Base-by-base conservation (phyloP, 2,888 invertebrate genomes). In the Holacanthella duospinosa region DNA sequence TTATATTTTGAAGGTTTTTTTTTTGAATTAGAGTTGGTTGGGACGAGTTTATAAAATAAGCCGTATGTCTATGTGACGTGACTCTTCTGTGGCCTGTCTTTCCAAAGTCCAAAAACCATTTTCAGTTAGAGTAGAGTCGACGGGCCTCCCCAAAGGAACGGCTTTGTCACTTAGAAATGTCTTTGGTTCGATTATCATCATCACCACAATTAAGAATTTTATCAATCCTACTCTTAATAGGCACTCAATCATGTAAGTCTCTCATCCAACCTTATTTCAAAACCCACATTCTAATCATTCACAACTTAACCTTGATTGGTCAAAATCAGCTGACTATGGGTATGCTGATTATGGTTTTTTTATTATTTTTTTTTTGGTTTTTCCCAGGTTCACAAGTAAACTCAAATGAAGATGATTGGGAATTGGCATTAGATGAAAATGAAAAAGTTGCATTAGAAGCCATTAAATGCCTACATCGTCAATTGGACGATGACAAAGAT, bases 401-500 rank as follows among this genome's bases (percentile, higher is more conserved):
- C 19, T 48, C 48, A 48, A 48, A 48, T 48, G 60, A 36, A 0
- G 72, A 72, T 53, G 54, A 63, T 6, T 72, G 72, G 72, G 71
- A 71, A 60, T 63, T 68, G 43, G 61, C 68, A 1, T 62, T 71
- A 56, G 68, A 69, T 58, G 73, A 70, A 27, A 69, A 86, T 75
- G 94, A 95, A 81, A 85, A 86, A 71, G 83, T 88, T 61, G 93
- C 93, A 29, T 85, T 93, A 76, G 94, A 94, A 77, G 95, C 97
- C 63, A 95, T 99, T 76, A 85, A 85, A 69, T 86, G 88, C 72
- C 84, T 99, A 54, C 97, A 99, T 80, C 83, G 86, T 69, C 93
- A 95, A 77, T 83, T 99, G 71, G 97, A 99, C 77, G 97, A 99
- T 77, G 97, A 99, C 81, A 89, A 90, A 74, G 93, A 96, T 80